phyloP scores from a whole-genome alignment of 2,888 invertebrate species.

The Diarsia mendica region DNA sequence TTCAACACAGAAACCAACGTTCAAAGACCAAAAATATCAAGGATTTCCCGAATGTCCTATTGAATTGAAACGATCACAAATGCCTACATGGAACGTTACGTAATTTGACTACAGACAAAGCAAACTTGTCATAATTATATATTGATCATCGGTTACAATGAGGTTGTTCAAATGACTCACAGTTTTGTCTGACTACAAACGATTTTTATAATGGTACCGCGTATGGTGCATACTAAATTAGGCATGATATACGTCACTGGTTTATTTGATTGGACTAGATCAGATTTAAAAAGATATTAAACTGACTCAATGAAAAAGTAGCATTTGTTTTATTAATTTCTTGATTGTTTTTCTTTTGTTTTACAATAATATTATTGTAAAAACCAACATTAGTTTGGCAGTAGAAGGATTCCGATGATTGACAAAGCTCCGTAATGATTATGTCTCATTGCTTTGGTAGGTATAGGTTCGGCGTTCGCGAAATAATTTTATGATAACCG shows the following conservation, averaged over 20 bases:
- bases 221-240: conserved; percentile 58
- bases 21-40: conserved; percentile 28
- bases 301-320: conserved; percentile 1
- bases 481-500: not conserved
- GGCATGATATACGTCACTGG: conserved; percentile 11
- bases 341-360: not conserved
- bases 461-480: not conserved
- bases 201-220: conserved; percentile 61
- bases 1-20: conserved; percentile 30
- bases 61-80: conserved; percentile 45
- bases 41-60: conserved; percentile 45
- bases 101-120: conserved; percentile 54
- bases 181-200: conserved; percentile 68
- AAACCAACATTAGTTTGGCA: not conserved
- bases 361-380: not conserved
- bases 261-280: not conserved
- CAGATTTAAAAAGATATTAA: not conserved
- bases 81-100: conserved; percentile 44
- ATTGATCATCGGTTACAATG: conserved; percentile 32
- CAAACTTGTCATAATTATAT: conserved; percentile 17
- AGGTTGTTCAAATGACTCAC: conserved; percentile 74
- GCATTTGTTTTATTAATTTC: not conserved
- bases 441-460: not conserved
- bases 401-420: not conserved
- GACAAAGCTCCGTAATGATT: not conserved